Base-by-base conservation (phyloP, 2,113 vertebrate genomes). In the Centropristis striata region DNA sequence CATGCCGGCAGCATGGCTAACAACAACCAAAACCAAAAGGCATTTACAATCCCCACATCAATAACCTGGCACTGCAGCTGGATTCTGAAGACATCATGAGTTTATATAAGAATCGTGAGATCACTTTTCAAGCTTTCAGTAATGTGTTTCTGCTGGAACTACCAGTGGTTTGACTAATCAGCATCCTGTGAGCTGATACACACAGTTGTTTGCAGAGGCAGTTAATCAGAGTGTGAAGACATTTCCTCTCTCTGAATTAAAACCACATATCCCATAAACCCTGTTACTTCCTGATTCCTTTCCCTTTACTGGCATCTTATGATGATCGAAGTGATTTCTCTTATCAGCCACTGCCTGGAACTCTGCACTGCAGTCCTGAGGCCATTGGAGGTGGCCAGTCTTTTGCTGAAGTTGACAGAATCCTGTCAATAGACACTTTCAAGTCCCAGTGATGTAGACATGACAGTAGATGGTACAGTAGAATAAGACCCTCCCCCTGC, bases 221-320 rank as follows among this genome's bases (percentile, higher is more conserved):
- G 39, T 44, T 20, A 46, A 5, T 32, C 27, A 39, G 16, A 41
- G 18, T 13, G 12, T 57, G 20, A 78, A 41, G 36, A 13, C 46
- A 47, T 67, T 73, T 42, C 9, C 60, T 16, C 13, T 21, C 36
- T 20, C 8, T 49, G 59, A 0, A 46, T 13, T 54, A 25, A 66
- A 60, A 83, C 41, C 32, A 75, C 71, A 82, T 71, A 77, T 73
- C 76, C 80, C 80, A 86, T 36, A 54, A 76, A 8, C 44, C 61
- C 59, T 25, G 11, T 4, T 21, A 16, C 49, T 59, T 64, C 57
- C 37, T 15, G 20, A 10, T 10, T 55, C 55, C 61, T n/a, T 36
- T 36, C 44, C 21, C 27, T 21, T 60, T 51, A 44, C 54, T 46
- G 46, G 60, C 3, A 15, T 47, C 32, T 3, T 13, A 10, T 39